Conservation (phyloP, 2,113 vertebrate species). For the Pachypanchax playfairii region DNA sequence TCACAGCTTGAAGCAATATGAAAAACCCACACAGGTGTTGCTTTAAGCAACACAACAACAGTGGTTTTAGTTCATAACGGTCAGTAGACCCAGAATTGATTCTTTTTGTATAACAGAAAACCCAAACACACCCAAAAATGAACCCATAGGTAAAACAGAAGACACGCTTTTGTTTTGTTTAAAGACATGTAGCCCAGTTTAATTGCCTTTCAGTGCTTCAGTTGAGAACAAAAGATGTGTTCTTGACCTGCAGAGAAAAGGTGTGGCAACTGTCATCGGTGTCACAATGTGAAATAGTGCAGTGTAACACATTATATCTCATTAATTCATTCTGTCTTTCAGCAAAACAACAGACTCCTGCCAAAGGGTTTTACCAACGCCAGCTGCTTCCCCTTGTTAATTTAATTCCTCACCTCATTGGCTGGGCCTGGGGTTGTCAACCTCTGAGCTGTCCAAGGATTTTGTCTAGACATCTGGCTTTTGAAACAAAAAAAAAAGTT, state of each 20-base stretch:
- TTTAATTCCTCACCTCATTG: conserved; percentile 63
- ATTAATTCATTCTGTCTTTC: conserved; percentile 59
- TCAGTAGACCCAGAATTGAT: background rate
- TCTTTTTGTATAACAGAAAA: background rate
- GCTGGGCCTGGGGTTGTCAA: conserved; percentile 25
- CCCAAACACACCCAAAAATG: background rate
- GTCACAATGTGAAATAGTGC: conserved; percentile 43
- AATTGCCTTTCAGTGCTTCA: background rate
- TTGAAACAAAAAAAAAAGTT: conserved; percentile 40
- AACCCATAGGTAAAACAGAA: conserved; percentile 3
- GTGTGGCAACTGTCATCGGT: conserved; percentile 20
- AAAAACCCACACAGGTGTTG: background rate
- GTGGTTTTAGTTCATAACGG: background rate
- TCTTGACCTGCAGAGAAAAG: conserved; percentile 11
- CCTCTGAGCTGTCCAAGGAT: conserved; percentile 22
- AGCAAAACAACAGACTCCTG: conserved; percentile 59
- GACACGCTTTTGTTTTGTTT: background rate
- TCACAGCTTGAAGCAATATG: background rate
- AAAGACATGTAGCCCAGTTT: background rate
- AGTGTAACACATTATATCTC: conserved; percentile 50
- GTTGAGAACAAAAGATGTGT: conserved; percentile 19
- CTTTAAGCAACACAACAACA: background rate
- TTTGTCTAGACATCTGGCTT: conserved; percentile 51
- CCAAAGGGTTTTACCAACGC: conserved; percentile 46
- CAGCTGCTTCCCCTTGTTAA: conserved; percentile 70